Evolutionary conservation across 2,888 invertebrate species (phyloP).

Genomic region (Rhingia campestris): DNA sequence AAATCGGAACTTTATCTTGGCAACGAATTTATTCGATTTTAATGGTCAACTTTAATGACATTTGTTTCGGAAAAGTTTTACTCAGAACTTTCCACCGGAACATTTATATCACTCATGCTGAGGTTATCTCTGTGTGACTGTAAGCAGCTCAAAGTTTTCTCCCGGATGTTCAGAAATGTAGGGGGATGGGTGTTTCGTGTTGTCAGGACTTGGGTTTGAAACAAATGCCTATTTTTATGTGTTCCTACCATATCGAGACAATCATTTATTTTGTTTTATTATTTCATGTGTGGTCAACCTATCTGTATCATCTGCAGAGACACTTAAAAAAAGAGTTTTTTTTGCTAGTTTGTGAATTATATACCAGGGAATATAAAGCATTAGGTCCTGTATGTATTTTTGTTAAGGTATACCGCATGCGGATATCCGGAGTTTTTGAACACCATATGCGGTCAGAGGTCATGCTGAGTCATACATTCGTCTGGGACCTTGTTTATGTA

Average conservation of each 20-base stretch:
- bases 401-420: constrained; percentile 56
- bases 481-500: not conserved
- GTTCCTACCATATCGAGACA: constrained; percentile 42
- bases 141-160: constrained; percentile 20
- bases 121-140: constrained; percentile 34
- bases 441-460: constrained; percentile 45
- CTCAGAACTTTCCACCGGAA: constrained; percentile 48
- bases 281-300: constrained; percentile 51
- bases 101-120: constrained; percentile 43
- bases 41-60: constrained; percentile 69
- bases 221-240: constrained; percentile 37
- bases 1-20: constrained; percentile 56
- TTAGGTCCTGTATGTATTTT: constrained; percentile 31
- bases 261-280: constrained; percentile 66
- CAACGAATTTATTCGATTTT: constrained; percentile 71
- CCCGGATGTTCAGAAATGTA: constrained; percentile 5
- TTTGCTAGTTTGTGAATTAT: constrained; percentile 31
- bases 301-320: constrained; percentile 56
- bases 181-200: constrained; percentile 2
- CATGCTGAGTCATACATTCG: constrained; percentile 14
- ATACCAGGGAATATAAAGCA: constrained; percentile 38
- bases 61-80: constrained; percentile 62
- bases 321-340: constrained; percentile 38
- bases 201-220: constrained; percentile 28
- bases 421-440: constrained; percentile 44